Conservation (phyloP, 1,140 invertebrate genomes). For the Nasonia longicornis region DNA sequence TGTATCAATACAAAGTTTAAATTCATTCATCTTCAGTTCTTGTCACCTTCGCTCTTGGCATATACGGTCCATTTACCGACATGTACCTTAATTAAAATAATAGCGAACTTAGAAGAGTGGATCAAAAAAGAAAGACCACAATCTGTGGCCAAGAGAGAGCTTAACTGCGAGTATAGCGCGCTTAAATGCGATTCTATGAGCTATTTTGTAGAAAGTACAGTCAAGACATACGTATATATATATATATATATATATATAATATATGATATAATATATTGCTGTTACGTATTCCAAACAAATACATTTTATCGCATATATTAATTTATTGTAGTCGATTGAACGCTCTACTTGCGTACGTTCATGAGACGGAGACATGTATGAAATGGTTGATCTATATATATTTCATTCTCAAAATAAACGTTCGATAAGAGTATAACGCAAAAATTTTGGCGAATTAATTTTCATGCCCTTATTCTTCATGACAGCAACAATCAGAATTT, state of each 20-base stretch:
- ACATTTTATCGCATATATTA: constrained; percentile 40
- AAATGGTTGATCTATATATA: constrained; percentile 4
- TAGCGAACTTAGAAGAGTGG: constrained; percentile 15
- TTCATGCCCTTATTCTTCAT: neutral
- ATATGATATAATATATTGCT: constrained; percentile 41
- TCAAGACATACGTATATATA: constrained; percentile 10
- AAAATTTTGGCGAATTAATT: neutral
- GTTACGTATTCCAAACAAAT: constrained; percentile 43
- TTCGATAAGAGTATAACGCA: constrained; percentile 20
- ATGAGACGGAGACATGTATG: neutral
- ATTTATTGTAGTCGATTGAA: constrained; percentile 36
- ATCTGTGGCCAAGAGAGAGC: neutral
- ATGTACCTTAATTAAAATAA: constrained; percentile 41
- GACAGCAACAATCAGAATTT: neutral
- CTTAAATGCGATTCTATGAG: constrained; percentile 24
- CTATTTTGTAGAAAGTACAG: constrained; percentile 36
- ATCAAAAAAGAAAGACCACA: constrained; percentile 22
- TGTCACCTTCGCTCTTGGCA: neutral
- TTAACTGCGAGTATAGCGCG: constrained; percentile 27
- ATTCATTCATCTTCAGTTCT: neutral
- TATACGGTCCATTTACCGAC: constrained; percentile 35
- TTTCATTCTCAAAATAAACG: constrained; percentile 40
- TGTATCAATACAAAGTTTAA: neutral
- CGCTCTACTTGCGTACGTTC: neutral
- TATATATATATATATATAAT: constrained; percentile 27